A percentile compares a stretch with the other conserved stretches of the same genome.
Evolutionary conservation across 2,113 vertebrate species (phyloP).

Genomic region (Hippocampus comes): DNA sequence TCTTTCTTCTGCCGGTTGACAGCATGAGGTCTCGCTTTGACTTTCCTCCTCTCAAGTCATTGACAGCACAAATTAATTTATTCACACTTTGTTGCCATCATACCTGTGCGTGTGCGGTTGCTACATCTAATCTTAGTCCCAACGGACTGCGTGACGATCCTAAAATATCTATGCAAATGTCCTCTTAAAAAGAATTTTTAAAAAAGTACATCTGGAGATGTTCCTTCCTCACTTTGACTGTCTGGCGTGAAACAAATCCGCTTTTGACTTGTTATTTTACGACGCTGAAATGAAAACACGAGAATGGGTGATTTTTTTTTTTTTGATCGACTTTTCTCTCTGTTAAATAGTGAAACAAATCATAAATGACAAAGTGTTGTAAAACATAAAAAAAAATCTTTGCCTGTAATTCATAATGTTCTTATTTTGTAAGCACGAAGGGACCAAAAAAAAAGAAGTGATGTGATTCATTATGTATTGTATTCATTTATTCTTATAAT

Average conservation of each 20-base stretch:
- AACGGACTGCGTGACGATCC: slow-evolving; percentile 29
- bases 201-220: slow-evolving; percentile 18
- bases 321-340: too few relatives aligned
- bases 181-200: slow-evolving; percentile 11
- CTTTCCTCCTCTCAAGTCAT: slow-evolving; percentile 6
- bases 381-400: too few relatives aligned
- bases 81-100: neutral
- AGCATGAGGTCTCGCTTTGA: slow-evolving; percentile 4
- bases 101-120: slow-evolving; percentile 5
- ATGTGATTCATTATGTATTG: too few relatives aligned
- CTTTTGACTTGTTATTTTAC: neutral
- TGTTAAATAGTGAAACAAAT: too few relatives aligned
- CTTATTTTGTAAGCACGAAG: too few relatives aligned
- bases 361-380: too few relatives aligned
- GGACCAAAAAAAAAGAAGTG: too few relatives aligned
- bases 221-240: slow-evolving; percentile 8
- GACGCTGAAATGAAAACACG: neutral
- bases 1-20: slow-evolving; percentile 32
- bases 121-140: slow-evolving; percentile 44
- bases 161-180: slow-evolving; percentile 52
- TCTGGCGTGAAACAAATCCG: slow-evolving; percentile 25
- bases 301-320: neutral
- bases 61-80: slow-evolving; percentile 9
- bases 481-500: too few relatives aligned
- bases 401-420: too few relatives aligned